phyloP scores from a whole-genome alignment of 1,140 invertebrate species.

The Parasteatoda tepidariorum region DNA sequence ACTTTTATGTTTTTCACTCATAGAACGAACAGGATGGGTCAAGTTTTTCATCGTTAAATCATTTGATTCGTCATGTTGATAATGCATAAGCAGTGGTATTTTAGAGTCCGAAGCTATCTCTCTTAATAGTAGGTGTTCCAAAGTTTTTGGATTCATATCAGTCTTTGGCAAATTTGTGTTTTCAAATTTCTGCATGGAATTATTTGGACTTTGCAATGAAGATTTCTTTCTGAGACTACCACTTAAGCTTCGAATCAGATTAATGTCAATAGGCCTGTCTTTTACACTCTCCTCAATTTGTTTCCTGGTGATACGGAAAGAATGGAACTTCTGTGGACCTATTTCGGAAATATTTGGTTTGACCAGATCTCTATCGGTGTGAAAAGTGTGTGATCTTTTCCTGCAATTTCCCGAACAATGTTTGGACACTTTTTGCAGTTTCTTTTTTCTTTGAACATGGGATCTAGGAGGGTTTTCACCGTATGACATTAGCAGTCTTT shows the following conservation, averaged over 20 bases:
- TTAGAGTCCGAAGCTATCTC: slow-evolving; percentile 44
- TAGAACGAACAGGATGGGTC: slow-evolving; percentile 2
- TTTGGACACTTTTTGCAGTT: slow-evolving; percentile 23
- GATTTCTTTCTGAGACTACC: not conserved
- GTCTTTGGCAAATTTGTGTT: too few species aligned
- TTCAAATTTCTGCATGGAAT: too few species aligned
- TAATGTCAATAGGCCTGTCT: too few species aligned
- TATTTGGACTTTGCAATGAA: not conserved
- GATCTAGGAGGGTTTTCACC: slow-evolving; percentile 23
- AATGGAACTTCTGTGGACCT: slow-evolving; percentile 8
- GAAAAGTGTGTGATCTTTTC: slow-evolving; percentile 39
- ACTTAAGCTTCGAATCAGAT: not conserved
- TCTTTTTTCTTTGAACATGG: slow-evolving; percentile 7
- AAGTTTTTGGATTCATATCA: too few species aligned
- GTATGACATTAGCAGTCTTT: slow-evolving; percentile 35
- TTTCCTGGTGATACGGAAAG: not conserved
- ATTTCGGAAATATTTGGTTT: slow-evolving; percentile 6
- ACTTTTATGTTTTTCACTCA: slow-evolving; percentile 28
- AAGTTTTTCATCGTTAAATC: not conserved
- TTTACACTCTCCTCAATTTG: too few species aligned
- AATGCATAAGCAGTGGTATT: slow-evolving; percentile 17
- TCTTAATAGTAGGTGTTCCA: not conserved
- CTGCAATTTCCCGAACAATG: not conserved
- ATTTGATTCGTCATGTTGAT: not conserved
- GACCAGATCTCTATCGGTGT: slow-evolving; percentile 26